A percentile compares a stretch with the other conserved stretches of the same genome.
Conservation (phyloP, 2,797 vertebrate genomes). For the Artibeus jamaicensis region DNA sequence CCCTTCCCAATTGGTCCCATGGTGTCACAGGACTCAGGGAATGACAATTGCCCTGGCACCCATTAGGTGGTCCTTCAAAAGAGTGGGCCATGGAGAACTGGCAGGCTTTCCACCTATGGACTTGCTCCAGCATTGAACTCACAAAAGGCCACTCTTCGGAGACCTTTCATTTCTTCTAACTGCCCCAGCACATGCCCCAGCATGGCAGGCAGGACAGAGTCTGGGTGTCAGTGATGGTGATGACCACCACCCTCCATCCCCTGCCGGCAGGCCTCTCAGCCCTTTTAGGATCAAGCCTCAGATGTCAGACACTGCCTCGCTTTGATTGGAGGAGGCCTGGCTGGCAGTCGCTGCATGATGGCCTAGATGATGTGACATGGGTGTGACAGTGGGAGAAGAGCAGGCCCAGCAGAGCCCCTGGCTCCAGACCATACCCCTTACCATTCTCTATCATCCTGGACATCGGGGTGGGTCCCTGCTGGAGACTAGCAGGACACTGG, state of each 20-base stretch:
- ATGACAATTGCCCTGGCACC: background rate
- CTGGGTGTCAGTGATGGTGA: background rate
- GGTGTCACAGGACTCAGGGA: background rate
- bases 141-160: background rate
- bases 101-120: background rate
- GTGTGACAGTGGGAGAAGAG: background rate
- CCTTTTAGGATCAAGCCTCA: background rate
- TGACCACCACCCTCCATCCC: background rate
- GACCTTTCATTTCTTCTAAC: background rate
- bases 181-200: background rate
- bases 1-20: background rate
- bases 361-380: background rate
- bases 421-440: background rate
- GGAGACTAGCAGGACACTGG: background rate
- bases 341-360: fast-evolving
- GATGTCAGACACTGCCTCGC: background rate
- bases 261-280: background rate
- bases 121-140: background rate
- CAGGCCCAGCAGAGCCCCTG: background rate
- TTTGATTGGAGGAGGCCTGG: background rate
- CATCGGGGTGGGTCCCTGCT: background rate
- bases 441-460: background rate
- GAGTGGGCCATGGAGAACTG: background rate
- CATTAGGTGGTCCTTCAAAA: background rate
- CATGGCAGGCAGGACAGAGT: too few relatives aligned